phyloP scores from a whole-genome alignment of 2,797 vertebrate genomes.

The Pygocentrus nattereri region DNA sequence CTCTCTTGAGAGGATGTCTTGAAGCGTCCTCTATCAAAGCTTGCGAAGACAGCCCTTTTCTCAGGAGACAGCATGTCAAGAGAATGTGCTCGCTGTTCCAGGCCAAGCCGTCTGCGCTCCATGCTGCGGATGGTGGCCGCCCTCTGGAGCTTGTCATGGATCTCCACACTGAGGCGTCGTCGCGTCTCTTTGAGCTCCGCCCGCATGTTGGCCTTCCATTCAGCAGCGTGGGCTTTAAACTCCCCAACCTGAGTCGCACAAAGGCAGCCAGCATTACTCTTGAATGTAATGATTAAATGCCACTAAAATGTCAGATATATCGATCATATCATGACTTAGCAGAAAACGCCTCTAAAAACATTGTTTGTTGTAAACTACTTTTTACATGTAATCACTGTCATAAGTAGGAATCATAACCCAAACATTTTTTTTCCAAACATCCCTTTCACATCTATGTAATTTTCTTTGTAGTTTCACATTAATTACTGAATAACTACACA shows the following conservation, averaged over 20 bases:
- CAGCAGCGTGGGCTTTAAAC: slow-evolving; percentile 94
- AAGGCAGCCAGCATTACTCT: neutral
- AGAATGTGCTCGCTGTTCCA: slow-evolving; percentile 95
- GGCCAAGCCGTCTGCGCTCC: slow-evolving; percentile 92
- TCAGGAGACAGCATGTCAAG: slow-evolving; percentile 97
- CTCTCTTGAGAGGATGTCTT: slow-evolving; percentile 97
- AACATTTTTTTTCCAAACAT: too few species aligned
- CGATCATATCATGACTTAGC: too few species aligned
- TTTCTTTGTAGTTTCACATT: neutral
- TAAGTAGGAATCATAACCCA: too few species aligned
- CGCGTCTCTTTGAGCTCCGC: slow-evolving; percentile 96
- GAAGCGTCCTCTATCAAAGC: slow-evolving; percentile 89
- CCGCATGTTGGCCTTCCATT: slow-evolving; percentile 96
- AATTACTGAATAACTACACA: neutral
- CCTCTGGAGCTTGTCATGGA: slow-evolving; percentile 96
- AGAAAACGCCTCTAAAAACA: too few species aligned
- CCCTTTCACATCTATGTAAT: too few species aligned
- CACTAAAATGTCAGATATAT: too few species aligned
- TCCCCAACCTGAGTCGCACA: slow-evolving; percentile 89
- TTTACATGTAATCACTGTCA: neutral
- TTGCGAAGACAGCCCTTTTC: slow-evolving; percentile 92
- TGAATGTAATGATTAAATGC: neutral
- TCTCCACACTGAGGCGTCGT: slow-evolving; percentile 92
- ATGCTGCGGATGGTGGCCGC: slow-evolving; percentile 97
- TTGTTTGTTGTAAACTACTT: neutral